Evolutionary conservation across 1,140 invertebrate genomes (phyloP).

Genomic region (Stratiolaelaps scimitus): DNA sequence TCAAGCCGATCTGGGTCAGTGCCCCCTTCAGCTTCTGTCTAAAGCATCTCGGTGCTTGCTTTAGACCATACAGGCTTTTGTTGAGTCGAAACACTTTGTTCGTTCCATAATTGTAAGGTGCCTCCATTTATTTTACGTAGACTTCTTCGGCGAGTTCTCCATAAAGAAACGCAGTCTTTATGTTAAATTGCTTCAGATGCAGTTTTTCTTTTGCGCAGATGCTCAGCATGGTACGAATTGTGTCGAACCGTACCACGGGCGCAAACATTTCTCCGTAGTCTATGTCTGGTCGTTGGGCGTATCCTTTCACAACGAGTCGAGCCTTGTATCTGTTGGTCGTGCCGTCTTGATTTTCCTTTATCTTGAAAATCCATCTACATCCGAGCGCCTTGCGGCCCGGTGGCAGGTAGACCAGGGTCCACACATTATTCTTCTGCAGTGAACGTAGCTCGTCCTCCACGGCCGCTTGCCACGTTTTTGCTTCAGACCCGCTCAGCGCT

Average conservation of each 20-base stretch:
- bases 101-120: conserved; percentile 30
- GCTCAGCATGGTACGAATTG: conserved; percentile 37
- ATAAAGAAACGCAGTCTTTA: conserved; percentile 39
- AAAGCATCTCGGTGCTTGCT: conserved; percentile 34
- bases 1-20: conserved; percentile 33
- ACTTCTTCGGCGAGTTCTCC: conserved; percentile 40
- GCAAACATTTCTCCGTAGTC: conserved; percentile 41
- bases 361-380: conserved; percentile 40
- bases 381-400: conserved; percentile 33
- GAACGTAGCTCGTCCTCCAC: conserved; percentile 40
- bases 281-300: conserved; percentile 38
- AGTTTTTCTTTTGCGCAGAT: conserved; percentile 36
- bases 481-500: conserved; percentile 37
- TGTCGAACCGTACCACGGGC: conserved; percentile 37
- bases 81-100: conserved; percentile 31
- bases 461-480: conserved; percentile 39
- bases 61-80: conserved; percentile 36
- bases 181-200: conserved; percentile 37
- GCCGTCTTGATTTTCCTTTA: conserved; percentile 37
- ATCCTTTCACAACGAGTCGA: conserved; percentile 41
- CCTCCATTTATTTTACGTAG: conserved; percentile 39
- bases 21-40: conserved; percentile 31
- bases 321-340: conserved; percentile 40
- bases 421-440: conserved; percentile 40
- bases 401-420: conserved; percentile 37